Percentiles rank a stretch among this genome's conserved stretches.
These are phyloP conservation scores for Misgurnus anguillicaudatus DNA, from an alignment of 2,113 vertebrate species.

Conservation along the genomic window DNA sequence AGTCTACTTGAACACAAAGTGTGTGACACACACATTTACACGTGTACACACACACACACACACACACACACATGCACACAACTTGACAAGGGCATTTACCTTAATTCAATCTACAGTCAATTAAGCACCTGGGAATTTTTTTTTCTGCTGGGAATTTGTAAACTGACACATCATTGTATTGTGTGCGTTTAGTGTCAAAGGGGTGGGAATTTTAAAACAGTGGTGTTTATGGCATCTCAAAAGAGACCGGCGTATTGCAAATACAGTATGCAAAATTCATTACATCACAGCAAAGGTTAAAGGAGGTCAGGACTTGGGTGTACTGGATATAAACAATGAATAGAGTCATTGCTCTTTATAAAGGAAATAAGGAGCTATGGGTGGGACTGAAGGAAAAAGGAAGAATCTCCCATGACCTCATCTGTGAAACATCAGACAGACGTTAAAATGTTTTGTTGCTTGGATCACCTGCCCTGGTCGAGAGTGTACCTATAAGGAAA, in stretches of 20 bases:
- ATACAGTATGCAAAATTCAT: not conserved
- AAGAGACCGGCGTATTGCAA: not conserved
- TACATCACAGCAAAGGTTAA: not conserved
- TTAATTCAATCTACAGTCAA: slow-evolving; percentile 23
- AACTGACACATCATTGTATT: not conserved
- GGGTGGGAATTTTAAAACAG: not conserved
- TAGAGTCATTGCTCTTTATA: slow-evolving; percentile 14
- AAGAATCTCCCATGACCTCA: slow-evolving; percentile 49
- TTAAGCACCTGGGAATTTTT: slow-evolving; percentile 36
- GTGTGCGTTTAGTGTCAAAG: not conserved
- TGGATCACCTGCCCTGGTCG: slow-evolving; percentile 49
- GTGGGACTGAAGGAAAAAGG: slow-evolving; percentile 28
- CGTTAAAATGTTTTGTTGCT: slow-evolving; percentile 62
- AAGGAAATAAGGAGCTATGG: not conserved
- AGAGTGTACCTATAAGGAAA: slow-evolving; percentile 22
- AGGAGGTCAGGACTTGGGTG: slow-evolving; percentile 13
- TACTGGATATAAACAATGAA: slow-evolving; percentile 18
- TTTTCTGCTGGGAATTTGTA: slow-evolving; percentile 1
- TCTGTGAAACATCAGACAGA: slow-evolving; percentile 55
- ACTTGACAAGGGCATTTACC: slow-evolving; percentile 9
- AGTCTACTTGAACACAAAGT: slow-evolving; percentile 66
- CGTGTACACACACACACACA: slow-evolving; percentile 27
- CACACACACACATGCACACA: slow-evolving; percentile 42
- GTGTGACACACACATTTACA: slow-evolving; percentile 61
- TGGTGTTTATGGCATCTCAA: not conserved